Conservation (phyloP, 2,888 invertebrate genomes). For the Prenolepis imparis region DNA sequence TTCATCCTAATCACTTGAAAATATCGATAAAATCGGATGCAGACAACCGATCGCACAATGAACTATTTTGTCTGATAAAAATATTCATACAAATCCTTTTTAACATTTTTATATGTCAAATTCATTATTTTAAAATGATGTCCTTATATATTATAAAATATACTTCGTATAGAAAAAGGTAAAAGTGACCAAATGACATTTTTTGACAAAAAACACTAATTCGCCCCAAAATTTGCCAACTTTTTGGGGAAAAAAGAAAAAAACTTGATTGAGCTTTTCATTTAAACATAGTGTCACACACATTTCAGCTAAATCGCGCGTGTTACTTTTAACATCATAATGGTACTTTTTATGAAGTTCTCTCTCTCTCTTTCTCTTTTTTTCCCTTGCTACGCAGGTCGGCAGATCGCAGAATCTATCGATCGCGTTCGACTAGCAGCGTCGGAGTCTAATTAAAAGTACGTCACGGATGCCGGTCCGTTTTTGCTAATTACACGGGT, state of each 20-base stretch:
- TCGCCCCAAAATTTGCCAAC: not conserved
- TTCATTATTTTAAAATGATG: not conserved
- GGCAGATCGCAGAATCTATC: not conserved
- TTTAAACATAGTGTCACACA: not conserved
- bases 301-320: not conserved
- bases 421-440: constrained; percentile 34
- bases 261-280: not conserved
- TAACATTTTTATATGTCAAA: not conserved
- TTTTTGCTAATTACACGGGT: constrained; percentile 55
- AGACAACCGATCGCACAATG: not conserved
- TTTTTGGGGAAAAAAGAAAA: not conserved
- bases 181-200: not conserved
- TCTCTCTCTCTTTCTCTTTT: not conserved
- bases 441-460: constrained; percentile 56
- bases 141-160: not conserved
- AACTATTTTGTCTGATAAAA: not conserved
- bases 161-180: not conserved
- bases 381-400: not conserved
- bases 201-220: not conserved
- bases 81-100: not conserved
- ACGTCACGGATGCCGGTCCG: constrained; percentile 29
- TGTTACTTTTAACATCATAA: not conserved
- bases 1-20: not conserved
- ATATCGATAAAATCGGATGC: not conserved
- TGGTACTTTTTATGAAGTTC: not conserved